Evolutionary conservation across 2,113 vertebrate species (phyloP), one percentile per base, ranked within the genome.

Genomic region (Sorex fumeus): DNA sequence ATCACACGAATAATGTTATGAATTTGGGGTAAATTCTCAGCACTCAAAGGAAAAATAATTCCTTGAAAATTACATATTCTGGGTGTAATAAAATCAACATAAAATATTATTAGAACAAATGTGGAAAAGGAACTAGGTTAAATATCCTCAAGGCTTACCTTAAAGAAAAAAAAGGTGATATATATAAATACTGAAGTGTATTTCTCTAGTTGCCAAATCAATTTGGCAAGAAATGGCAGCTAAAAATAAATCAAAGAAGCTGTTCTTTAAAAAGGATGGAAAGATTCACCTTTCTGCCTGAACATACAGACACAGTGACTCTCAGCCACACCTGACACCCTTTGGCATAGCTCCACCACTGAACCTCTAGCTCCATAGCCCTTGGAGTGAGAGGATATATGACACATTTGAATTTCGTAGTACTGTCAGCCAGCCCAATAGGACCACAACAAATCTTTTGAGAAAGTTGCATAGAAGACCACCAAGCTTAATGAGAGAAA

Each of bases 211-310:
- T 93, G 72, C 62, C 32, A 81, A 11, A 57, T 84, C 69, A 77
- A 28, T 77, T 95, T 91, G 94, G 77, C 90, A 95, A n/a, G 53
- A 86, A 34, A 67, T 94, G 81, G 77, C 6, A 77, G 30, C 77
- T 87, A 5, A 40, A 53, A 69, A 18, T 43, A 28, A 86, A 50
- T 12, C 83, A 10, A 89, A 66, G 34, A 90, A 95, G 85, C 85
- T 84, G 15, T 83, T 23, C n/a, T 79, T 3, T 82, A 60, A 64
- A 16, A 62, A 25, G 40, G 40, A 40, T 7, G 40, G 40, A 7
- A 40, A 40, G 40, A 40, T 40, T 40, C 40, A 40, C 40, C 40
- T 40, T 40, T 40, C 40, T 40, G 40, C 7, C 40, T 40, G n/a
- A n/a, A n/a, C n/a, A n/a, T n/a, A 4, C 40, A 40, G 40, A 7